These are phyloP conservation scores for Holcopasites calliopsidis DNA, from an alignment of 1,140 invertebrate species.

Conservation along the genomic window DNA sequence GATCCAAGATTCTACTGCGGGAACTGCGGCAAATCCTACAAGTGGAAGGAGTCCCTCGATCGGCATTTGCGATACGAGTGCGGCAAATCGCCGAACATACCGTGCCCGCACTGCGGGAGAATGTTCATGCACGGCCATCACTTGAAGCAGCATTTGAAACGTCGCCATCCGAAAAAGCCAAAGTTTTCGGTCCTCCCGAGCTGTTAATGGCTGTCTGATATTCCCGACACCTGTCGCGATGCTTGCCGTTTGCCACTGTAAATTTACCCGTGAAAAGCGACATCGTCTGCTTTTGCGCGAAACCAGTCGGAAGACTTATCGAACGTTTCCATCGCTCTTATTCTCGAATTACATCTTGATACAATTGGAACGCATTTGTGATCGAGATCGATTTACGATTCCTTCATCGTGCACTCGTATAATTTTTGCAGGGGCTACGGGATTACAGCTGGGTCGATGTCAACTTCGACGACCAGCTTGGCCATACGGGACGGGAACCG, in stretches of 20 bases:
- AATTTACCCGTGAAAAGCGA: no score
- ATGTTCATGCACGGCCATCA: slow-evolving; percentile 74
- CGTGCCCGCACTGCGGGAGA: slow-evolving; percentile 71
- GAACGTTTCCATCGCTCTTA: no score
- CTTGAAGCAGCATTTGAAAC: slow-evolving; percentile 78
- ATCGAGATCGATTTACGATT: neutral
- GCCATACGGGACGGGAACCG: neutral
- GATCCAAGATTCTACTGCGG: no score
- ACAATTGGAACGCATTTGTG: no score
- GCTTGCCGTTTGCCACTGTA: no score
- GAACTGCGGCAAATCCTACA: slow-evolving; percentile 47
- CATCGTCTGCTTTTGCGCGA: no score
- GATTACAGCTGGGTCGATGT: neutral
- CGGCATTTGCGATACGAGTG: slow-evolving; percentile 49
- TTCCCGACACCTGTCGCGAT: no score
- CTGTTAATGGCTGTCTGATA: no score
- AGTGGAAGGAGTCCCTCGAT: slow-evolving; percentile 42
- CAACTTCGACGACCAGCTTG: neutral
- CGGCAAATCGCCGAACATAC: slow-evolving; percentile 41
- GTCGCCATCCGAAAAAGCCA: slow-evolving; percentile 67
- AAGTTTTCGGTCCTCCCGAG: neutral
- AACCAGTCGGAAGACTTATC: no score
- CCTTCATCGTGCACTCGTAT: slow-evolving; percentile 2
- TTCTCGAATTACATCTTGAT: no score
- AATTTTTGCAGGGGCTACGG: slow-evolving; percentile 30